Evolutionary conservation across 2,797 vertebrate species (phyloP).

Genomic region (Notamacropus eugenii): DNA sequence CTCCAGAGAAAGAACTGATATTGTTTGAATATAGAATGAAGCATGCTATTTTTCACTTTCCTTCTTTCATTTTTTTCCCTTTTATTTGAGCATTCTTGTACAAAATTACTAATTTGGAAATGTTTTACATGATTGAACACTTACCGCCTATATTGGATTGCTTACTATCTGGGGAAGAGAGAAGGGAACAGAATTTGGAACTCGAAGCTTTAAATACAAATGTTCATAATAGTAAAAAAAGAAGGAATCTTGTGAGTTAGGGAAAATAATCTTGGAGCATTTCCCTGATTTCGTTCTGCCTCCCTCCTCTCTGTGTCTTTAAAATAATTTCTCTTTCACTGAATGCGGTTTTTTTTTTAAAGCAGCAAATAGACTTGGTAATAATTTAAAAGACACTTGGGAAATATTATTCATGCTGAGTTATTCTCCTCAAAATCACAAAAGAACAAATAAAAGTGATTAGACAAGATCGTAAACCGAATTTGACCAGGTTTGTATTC

Average conservation of each 20-base stretch:
- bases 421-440: constrained; percentile 16
- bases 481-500: constrained; percentile 20
- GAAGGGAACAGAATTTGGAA: no score
- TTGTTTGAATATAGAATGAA: no score
- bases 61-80: background rate
- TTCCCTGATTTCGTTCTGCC: constrained; percentile 22
- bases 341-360: background rate
- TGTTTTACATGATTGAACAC: no score
- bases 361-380: background rate
- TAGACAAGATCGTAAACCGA: background rate
- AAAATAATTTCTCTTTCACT: constrained; percentile 13
- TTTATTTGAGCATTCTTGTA: background rate
- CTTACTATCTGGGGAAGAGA: no score
- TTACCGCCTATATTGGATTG: background rate
- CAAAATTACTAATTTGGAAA: background rate
- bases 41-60: background rate
- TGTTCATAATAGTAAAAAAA: background rate
- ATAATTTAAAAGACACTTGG: constrained; percentile 7
- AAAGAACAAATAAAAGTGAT: constrained; percentile 21
- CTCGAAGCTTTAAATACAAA: background rate
- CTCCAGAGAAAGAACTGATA: no score
- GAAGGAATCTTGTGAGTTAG: background rate
- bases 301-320: constrained; percentile 35
- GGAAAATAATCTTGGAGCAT: constrained; percentile 27
- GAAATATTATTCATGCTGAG: background rate